Evolutionary conservation across 2,113 vertebrate genomes (phyloP), one percentile per base, ranked within the genome.

Genomic region (Taurulus bubalis): DNA sequence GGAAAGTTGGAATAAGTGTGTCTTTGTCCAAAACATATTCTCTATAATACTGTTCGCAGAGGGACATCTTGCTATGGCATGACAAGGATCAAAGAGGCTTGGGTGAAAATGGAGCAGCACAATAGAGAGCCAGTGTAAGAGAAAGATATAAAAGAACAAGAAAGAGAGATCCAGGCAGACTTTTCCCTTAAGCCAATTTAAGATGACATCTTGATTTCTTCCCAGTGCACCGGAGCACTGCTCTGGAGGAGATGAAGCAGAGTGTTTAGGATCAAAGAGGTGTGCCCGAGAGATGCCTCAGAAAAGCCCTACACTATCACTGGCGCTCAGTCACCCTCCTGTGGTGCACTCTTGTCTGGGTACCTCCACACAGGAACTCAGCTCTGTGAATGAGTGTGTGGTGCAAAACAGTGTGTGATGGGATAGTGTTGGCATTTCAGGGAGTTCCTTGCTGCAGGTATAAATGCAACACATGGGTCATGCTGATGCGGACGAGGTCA

Each of bases 161-260:
- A 90, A 83, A 85, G 77, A 88, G 78, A 89, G 69, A 92, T 83
- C 70, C 82, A 85, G 89, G 85, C 85, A 83, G 88, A 86, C 80
- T 90, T 90, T 85, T 86, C 83, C 84, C 89, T 91, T 84, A 92
- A 93, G 87, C 92, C 91, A 91, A 93, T 94, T 94, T 93, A 90
- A 90, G 89, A 91, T 94, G 92, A 94, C 92, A 91, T 94, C 94
- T 94, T 94, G 92, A 94, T 94, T 94, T 93, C 90, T 94, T 91
- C 91, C 89, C 89, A 75, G 81, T 69, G 85, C 67, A 85, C 73
- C 40, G 62, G 71, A 80, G 89, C 60, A 70, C 80, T 67, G 84
- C 90, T 89, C 85, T 68, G 71, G 83, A 88, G 82, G 78, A 93
- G 90, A 93, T 92, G 90, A 94, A 93, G 90, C 83, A 67, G 76